Evolutionary conservation across 1,140 invertebrate species (phyloP), one percentile per base, ranked within the genome.

Genomic region (Sitodiplosis mosellana): DNA sequence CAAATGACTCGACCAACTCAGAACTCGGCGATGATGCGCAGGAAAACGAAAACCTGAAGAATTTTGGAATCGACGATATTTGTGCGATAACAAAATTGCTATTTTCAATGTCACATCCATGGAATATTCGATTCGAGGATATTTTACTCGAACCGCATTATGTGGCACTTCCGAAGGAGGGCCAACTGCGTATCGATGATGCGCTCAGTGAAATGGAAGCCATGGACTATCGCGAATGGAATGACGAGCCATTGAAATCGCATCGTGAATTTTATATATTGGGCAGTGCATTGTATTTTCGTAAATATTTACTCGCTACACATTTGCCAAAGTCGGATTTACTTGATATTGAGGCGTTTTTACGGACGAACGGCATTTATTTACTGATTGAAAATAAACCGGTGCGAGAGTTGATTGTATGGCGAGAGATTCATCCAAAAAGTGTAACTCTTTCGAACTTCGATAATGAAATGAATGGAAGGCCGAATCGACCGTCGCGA

Each of bases 171-270:
- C 81, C 82, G 2, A 73, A 77, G 57, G 81, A 84, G 54, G 79
- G 80, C 10, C 75, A 78, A 55, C 69, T 83, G 52, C 78, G 84
- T 61, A 74, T 86, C 46, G 81, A 85, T 57, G 80, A 83, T 62
- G 80, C 80, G 4, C 64, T 87, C 5, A 81, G 77, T 55, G 81
- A 87, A 64, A 72, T 87, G 59, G 81, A 84, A 66, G 78, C 83
- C 15, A 82, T 82, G 67, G 82, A 86, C 65, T 83, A 85, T 62
- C 68, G 79, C 55, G 81, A 83, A 64, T 83, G 81, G 81, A 83
- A 80, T 57, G 80, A 84, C 61, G 80, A 84, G 60, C 75, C 80
- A 1, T 69, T 83, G 58, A 78, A 81, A 55, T 83, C 79, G 54
- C 81, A 84, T 69, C 65, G 81, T 38, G 62, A 85, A 15, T 84